A percentile compares a stretch with the other conserved stretches of the same genome.
Evolutionary conservation across 1,140 invertebrate genomes (phyloP).

Genomic region (Apis florea): DNA sequence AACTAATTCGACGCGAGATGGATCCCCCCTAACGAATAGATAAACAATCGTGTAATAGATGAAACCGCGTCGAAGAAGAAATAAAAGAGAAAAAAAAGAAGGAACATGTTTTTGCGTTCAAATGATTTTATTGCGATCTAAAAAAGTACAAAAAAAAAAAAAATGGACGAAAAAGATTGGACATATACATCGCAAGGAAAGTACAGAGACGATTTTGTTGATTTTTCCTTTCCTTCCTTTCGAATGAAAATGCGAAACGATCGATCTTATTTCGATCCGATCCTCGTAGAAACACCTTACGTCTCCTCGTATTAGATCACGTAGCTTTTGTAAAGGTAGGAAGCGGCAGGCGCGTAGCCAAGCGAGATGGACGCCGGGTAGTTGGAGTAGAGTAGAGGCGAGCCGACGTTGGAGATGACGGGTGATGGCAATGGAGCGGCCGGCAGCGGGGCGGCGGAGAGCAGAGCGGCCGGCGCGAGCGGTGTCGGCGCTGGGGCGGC

Average conservation of each 20-base stretch:
- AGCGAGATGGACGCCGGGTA: constrained; percentile 29
- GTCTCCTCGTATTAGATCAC: neutral
- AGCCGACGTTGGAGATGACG: constrained; percentile 34
- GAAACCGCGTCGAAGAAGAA: neutral
- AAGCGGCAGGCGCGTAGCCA: neutral
- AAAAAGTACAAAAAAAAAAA: neutral
- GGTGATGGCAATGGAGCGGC: constrained; percentile 45
- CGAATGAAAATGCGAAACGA: neutral
- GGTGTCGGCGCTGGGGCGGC: constrained; percentile 52
- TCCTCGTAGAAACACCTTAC: neutral
- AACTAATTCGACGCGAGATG: neutral
- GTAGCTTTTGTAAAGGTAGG: constrained; percentile 42
- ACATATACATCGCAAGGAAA: neutral
- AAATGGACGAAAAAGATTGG: neutral
- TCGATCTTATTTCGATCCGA: constrained; percentile 3
- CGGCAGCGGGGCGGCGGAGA: constrained; percentile 18
- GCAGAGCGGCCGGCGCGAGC: neutral
- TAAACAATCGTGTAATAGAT: neutral
- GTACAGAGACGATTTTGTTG: neutral
- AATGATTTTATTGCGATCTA: constrained; percentile 56
- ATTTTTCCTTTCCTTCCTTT: neutral
- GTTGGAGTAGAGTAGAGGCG: constrained; percentile 58
- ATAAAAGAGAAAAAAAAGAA: neutral
- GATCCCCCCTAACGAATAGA: constrained; percentile 24
- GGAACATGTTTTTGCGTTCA: constrained; percentile 36